Percentiles rank a stretch among this genome's conserved stretches.
Evolutionary conservation across 1,140 invertebrate species (phyloP).

Genomic region (Drosophila sechellia): DNA sequence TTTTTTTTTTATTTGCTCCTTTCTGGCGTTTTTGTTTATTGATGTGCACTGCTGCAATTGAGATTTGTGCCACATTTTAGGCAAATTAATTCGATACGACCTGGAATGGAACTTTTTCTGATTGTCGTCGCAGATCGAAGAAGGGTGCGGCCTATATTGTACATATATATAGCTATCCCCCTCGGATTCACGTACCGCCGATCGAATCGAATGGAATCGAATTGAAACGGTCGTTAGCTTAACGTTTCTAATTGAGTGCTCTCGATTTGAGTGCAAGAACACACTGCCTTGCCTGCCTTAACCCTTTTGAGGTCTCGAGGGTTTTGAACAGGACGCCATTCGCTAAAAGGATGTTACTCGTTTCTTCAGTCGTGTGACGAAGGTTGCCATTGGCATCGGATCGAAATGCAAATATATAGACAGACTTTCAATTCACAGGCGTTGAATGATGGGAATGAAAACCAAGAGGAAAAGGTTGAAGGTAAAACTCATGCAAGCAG

Average conservation of each 20-base stretch:
- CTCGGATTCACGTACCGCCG: conserved; percentile 12
- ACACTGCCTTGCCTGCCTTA: conserved; percentile 17
- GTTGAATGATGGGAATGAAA: neutral
- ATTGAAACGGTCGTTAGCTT: conserved; percentile 24
- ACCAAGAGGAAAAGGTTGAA: neutral
- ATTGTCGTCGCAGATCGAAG: conserved; percentile 12
- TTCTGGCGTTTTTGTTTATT: conserved; percentile 45
- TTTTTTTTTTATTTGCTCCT: conserved; percentile 24
- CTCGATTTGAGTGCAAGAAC: conserved; percentile 43
- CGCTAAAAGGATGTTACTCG: conserved; percentile 1
- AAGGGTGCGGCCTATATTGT: neutral
- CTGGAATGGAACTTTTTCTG: conserved; percentile 11
- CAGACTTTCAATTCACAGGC: too few relatives aligned
- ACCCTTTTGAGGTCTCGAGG: conserved; percentile 22
- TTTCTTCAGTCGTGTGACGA: neutral
- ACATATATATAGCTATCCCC: conserved; percentile 10
- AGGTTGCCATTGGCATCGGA: neutral
- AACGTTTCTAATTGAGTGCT: conserved; percentile 53
- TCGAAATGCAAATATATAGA: too few relatives aligned
- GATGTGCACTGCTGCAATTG: conserved; percentile 36
- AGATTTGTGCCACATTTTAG: conserved; percentile 72
- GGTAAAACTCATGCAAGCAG: too few relatives aligned
- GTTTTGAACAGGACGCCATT: neutral
- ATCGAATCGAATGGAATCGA: conserved; percentile 7
- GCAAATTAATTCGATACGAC: conserved; percentile 61